phyloP scores from a whole-genome alignment of 1,140 invertebrate genomes.

The Heliothis subflexa region DNA sequence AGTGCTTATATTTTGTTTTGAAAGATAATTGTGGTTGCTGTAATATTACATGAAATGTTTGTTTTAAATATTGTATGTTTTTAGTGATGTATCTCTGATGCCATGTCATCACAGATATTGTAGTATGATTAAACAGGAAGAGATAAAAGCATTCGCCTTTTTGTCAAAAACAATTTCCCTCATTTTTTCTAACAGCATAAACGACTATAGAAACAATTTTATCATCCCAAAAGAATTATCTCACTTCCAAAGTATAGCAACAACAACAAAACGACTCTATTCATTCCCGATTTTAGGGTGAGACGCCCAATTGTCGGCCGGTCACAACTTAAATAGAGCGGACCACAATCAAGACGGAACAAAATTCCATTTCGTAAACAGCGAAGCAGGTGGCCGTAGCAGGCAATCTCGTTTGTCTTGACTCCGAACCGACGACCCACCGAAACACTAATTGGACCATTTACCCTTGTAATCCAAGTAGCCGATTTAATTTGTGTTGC shows the following conservation, averaged over 20 bases:
- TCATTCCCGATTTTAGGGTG: conserved; percentile 50
- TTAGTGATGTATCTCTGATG: no score
- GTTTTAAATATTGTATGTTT: no score
- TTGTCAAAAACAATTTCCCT: no score
- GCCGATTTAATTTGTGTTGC: conserved; percentile 60
- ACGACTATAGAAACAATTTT: no score
- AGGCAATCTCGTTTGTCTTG: conserved; percentile 77
- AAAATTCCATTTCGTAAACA: conserved; percentile 65
- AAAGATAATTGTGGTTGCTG: no score
- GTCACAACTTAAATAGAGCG: conserved; percentile 54
- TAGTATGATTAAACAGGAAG: no score
- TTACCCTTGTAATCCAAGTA: conserved; percentile 79
- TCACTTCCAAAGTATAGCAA: no score
- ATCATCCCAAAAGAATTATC: no score
- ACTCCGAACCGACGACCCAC: conserved; percentile 60
- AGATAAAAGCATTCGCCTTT: no score
- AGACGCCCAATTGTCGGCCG: conserved; percentile 53
- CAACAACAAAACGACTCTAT: conserved; percentile 30
- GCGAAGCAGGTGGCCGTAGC: conserved; percentile 67
- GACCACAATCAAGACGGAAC: conserved; percentile 63
- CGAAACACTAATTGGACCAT: conserved; percentile 82
- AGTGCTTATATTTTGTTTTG: not conserved
- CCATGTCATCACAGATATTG: no score
- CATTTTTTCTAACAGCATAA: no score
- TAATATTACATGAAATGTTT: no score